A percentile compares a stretch with the other conserved stretches of the same genome.
These are phyloP conservation scores for Aquila chrysaetos DNA, from an alignment of 2,797 vertebrate genomes.

Conservation along the genomic window DNA sequence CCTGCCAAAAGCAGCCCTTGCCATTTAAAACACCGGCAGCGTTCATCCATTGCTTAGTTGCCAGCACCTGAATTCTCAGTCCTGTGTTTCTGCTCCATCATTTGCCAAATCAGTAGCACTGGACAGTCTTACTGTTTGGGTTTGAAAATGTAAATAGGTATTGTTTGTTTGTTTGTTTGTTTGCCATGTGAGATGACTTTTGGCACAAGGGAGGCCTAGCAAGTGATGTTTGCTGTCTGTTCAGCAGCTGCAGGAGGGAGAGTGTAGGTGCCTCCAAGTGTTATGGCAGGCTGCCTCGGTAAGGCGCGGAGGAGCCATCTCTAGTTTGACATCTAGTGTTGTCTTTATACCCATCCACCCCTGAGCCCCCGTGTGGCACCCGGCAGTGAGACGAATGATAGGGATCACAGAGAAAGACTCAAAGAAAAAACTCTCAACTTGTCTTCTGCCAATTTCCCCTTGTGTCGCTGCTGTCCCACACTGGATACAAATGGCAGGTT, in stretches of 20 bases:
- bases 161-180: neutral
- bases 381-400: neutral
- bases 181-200: neutral
- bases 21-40: neutral
- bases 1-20: neutral
- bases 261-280: neutral
- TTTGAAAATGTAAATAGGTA: neutral
- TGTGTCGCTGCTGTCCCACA: neutral
- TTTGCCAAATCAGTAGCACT: neutral
- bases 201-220: neutral
- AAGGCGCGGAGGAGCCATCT: neutral
- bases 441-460: neutral
- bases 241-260: neutral
- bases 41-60: neutral
- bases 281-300: neutral
- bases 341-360: neutral
- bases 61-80: neutral
- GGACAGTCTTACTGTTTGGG: neutral
- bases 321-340: neutral
- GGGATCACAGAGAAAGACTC: neutral
- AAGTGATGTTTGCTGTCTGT: neutral
- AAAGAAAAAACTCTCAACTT: neutral
- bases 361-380: neutral
- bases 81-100: neutral
- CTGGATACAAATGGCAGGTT: neutral